These are phyloP conservation scores for Amphiprion clarkii DNA, from an alignment of 2,797 vertebrate genomes.

Conservation along the genomic window DNA sequence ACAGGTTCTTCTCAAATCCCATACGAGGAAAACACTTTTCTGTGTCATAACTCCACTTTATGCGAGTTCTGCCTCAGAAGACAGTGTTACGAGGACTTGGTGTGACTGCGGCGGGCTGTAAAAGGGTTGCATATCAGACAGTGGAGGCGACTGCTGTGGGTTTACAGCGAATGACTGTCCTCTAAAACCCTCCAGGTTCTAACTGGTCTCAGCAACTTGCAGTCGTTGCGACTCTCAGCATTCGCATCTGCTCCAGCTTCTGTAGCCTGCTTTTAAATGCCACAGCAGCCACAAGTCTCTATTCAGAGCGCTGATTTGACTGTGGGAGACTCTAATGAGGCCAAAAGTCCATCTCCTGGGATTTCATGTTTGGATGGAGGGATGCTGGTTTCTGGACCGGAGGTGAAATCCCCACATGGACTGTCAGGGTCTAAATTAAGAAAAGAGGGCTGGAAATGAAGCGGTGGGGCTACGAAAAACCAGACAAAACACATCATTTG, in stretches of 20 bases:
- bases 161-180: slow-evolving; percentile 18
- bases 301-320: slow-evolving; percentile 14
- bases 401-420: slow-evolving; percentile 52
- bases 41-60: slow-evolving; percentile 28
- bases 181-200: slow-evolving; percentile 9
- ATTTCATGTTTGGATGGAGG: slow-evolving; percentile 55
- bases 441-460: slow-evolving; percentile 20
- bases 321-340: slow-evolving; percentile 47
- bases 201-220: slow-evolving; percentile 9
- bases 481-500: slow-evolving; percentile 20
- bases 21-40: background rate
- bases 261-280: slow-evolving; percentile 22
- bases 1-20: background rate
- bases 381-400: slow-evolving; percentile 45
- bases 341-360: slow-evolving; percentile 55
- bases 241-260: slow-evolving; percentile 7
- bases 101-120: slow-evolving; percentile 18
- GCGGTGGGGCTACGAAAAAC: slow-evolving; percentile 20
- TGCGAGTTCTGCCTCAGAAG: slow-evolving; percentile 18
- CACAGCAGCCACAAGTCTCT: slow-evolving; percentile 13
- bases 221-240: slow-evolving; percentile 31
- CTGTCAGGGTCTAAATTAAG: slow-evolving; percentile 55
- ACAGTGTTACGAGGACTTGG: background rate
- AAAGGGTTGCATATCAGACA: slow-evolving; percentile 7
- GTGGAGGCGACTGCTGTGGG: slow-evolving; percentile 15